Evolutionary conservation across 2,888 invertebrate genomes (phyloP).

Genomic region (Allacma fusca): DNA sequence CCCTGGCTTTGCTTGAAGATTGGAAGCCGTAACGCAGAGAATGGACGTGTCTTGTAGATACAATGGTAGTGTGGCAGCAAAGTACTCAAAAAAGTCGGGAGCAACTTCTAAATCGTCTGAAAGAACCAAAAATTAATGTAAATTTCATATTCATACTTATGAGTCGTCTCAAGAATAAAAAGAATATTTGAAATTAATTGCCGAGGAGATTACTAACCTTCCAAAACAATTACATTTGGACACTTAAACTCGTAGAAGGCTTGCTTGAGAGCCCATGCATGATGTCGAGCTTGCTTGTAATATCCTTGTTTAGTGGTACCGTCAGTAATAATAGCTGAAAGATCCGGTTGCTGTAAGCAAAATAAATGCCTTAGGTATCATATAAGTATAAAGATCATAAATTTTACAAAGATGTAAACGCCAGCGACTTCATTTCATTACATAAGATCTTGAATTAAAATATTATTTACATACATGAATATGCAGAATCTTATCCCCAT

Average conservation of each 20-base stretch:
- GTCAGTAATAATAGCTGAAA: background rate
- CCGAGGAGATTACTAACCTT: constrained; percentile 17
- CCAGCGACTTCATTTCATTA: no score
- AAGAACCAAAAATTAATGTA: background rate
- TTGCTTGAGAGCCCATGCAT: constrained; percentile 40
- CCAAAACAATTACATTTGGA: constrained; percentile 28
- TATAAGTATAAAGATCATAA: background rate
- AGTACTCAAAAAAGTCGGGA: constrained; percentile 44
- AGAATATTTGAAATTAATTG: no score
- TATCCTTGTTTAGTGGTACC: constrained; percentile 25
- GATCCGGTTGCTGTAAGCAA: constrained; percentile 48
- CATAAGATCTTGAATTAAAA: no score
- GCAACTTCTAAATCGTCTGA: constrained; percentile 44
- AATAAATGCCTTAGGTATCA: background rate
- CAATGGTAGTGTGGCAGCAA: constrained; percentile 35
- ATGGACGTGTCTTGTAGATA: constrained; percentile 20
- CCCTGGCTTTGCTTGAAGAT: constrained; percentile 34
- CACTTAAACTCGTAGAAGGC: constrained; percentile 31
- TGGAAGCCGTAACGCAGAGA: constrained; percentile 41
- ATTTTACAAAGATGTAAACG: background rate
- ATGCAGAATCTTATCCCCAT: constrained; percentile 20
- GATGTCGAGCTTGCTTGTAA: constrained; percentile 39
- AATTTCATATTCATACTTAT: background rate
- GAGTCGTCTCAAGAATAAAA: no score
- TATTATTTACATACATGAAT: constrained; percentile 34